Base-by-base conservation (phyloP, 2,888 invertebrate genomes). In the Dynastes hyllus region DNA sequence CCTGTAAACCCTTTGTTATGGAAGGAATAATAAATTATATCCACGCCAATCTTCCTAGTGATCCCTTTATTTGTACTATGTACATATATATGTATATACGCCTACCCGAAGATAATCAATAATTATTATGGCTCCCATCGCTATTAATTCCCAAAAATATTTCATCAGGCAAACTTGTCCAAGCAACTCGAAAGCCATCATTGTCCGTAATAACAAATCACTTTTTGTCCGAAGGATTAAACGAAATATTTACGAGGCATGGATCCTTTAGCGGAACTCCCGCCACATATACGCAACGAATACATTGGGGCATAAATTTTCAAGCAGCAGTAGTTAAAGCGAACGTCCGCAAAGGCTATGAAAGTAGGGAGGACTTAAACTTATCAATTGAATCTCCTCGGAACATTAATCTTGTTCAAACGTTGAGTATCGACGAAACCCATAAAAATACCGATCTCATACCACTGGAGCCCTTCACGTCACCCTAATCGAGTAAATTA, bases 351-450 rank as follows among this genome's bases (percentile, higher is more conserved):
- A 29, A 11, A 22, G 9, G 67, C 45, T 51, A 40, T 16, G 69
- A n/a, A 51, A 13, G 51, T 58, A 51, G 69, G 69, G 13, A 69
- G 69, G 69, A 51, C 69, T 51, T 69, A 50, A 69, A 69, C 69
- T 69, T 69, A 69, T 69, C 69, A 69, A 51, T 69, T 69, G 69
- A 29, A 69, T 69, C 69, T 69, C 69, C 16, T 51, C 51, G 69
- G 29, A 29, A 69, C 51, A 69, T 69, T 69, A 69, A 69, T 69
- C 69, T 69, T 69, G 69, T 69, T 69, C 53, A 51, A 69, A 51
- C 69, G 51, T 51, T 40, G 51, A 16, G 51, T 69, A 69, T 69
- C 27, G 27, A 51, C 29, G 50, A 50, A 69, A 69, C 50, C 50
- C 27, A 51, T n/a, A 69, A 69, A 69, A 69, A 51, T 69, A 69